These are phyloP conservation scores for Macropus fuliginosus DNA, from an alignment of 2,797 vertebrate species.

Conservation along the genomic window DNA sequence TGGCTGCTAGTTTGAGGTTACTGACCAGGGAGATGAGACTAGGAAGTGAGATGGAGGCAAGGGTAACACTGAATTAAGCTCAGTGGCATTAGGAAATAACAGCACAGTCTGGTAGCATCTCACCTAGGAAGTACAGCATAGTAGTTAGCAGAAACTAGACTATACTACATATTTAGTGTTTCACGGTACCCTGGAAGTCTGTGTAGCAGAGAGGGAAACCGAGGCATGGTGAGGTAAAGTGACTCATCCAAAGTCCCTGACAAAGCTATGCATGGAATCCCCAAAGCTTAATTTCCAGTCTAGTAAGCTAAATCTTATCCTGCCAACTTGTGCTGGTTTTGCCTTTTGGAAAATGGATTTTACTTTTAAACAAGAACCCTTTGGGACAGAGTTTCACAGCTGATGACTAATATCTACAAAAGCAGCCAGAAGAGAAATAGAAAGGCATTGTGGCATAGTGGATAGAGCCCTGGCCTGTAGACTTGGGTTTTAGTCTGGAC, in stretches of 20 bases:
- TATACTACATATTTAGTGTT: not conserved
- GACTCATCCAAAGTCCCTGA: not conserved
- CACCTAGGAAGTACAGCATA: conserved; percentile 58
- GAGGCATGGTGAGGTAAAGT: conserved; percentile 51
- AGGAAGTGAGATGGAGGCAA: not conserved
- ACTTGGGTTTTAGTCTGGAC: not conserved
- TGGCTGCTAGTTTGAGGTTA: conserved; percentile 48
- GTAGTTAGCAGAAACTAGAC: conserved; percentile 10
- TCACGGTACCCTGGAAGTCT: not conserved
- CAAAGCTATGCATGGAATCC: not conserved
- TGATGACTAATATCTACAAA: conserved; percentile 60
- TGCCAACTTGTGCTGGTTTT: conserved; percentile 37
- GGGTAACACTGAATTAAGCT: not conserved
- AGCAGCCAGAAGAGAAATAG: conserved; percentile 60
- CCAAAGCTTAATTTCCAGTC: not conserved
- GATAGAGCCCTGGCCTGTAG: not conserved
- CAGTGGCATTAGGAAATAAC: not conserved
- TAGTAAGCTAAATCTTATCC: not conserved
- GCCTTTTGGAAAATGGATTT: conserved; percentile 58
- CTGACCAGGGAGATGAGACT: not conserved
- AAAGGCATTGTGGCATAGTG: not conserved
- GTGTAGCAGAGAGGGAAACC: conserved; percentile 22
- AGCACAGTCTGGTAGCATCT: not conserved
- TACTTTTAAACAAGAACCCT: conserved; percentile 66
- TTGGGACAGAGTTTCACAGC: conserved; percentile 64